phyloP scores from a whole-genome alignment of 2,888 invertebrate species.

The Campoplex nolae region DNA sequence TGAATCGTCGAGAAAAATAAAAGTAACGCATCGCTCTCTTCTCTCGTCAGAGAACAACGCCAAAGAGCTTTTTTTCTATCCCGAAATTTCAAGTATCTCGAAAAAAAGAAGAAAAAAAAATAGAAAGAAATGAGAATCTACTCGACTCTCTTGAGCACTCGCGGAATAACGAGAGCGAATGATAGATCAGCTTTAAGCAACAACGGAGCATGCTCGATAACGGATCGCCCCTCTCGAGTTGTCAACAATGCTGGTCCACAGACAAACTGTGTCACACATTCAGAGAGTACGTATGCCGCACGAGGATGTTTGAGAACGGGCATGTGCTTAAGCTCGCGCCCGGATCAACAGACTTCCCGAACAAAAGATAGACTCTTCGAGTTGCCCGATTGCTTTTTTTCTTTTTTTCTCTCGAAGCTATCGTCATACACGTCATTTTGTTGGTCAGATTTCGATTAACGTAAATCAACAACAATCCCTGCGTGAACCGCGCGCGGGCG shows the following conservation, averaged over 20 bases:
- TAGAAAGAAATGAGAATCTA: neutral
- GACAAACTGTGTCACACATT: slow-evolving; percentile 12
- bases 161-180: neutral
- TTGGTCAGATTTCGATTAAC: slow-evolving; percentile 13
- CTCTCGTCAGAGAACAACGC: neutral
- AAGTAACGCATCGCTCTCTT: too few relatives aligned
- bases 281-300: neutral
- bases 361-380: neutral
- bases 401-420: neutral
- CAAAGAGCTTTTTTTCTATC: too few relatives aligned
- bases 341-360: slow-evolving; percentile 7
- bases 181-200: neutral
- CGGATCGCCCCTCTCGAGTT: neutral
- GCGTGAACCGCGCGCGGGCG: neutral
- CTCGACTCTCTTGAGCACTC: neutral
- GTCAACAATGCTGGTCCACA: slow-evolving; percentile 4
- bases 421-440: slow-evolving; percentile 5
- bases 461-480: neutral
- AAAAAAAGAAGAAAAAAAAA: neutral
- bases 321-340: neutral
- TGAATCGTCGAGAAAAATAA: neutral
- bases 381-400: neutral
- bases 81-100: neutral
- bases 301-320: neutral
- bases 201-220: neutral